These are phyloP conservation scores for Naja naja DNA, from an alignment of 2,113 vertebrate genomes.

Conservation along the genomic window DNA sequence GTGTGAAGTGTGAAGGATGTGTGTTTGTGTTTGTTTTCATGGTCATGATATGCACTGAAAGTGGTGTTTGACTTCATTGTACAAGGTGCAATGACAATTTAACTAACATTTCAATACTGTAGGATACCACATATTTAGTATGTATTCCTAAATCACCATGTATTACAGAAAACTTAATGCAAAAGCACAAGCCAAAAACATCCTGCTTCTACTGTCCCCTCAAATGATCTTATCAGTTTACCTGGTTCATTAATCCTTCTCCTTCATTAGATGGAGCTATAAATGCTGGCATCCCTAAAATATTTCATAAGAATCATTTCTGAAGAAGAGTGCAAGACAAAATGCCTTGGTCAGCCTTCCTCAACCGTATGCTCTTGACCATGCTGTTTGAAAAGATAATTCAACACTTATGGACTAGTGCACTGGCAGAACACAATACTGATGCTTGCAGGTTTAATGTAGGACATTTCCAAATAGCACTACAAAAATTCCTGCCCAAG, in stretches of 20 bases:
- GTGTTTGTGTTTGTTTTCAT: no score
- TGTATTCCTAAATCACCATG: background rate
- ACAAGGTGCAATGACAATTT: no score
- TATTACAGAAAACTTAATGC: background rate
- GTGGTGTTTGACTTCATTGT: no score
- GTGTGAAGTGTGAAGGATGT: no score
- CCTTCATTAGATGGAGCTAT: background rate
- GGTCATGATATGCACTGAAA: no score
- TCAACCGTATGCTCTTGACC: background rate
- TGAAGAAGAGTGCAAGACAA: background rate
- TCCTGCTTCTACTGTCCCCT: background rate
- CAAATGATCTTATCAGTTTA: background rate
- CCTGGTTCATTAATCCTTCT: background rate
- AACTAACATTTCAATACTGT: background rate
- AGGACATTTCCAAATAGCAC: background rate
- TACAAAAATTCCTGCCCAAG: background rate
- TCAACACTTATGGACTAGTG: background rate
- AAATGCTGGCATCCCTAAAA: background rate
- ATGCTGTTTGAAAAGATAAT: background rate
- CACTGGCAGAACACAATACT: background rate
- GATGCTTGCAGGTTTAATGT: background rate
- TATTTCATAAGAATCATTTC: background rate
- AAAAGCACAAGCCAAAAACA: background rate
- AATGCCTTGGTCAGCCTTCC: background rate
- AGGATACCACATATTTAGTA: background rate